Base-by-base conservation (phyloP, 1,140 invertebrate species). In the Lasioglossum albipes region DNA sequence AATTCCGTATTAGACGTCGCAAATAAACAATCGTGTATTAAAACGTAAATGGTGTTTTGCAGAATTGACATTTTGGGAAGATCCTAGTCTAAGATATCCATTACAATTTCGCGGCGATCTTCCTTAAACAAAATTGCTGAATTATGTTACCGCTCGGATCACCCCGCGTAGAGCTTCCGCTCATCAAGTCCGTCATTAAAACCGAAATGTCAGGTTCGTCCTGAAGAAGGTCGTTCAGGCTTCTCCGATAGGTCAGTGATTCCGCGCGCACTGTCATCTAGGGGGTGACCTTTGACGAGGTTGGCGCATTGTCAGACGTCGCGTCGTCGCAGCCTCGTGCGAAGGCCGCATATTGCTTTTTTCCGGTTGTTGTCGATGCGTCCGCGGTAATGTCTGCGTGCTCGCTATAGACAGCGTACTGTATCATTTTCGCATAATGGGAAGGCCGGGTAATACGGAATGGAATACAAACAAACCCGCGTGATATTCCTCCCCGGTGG, bases 401-500 rank as follows among this genome's bases (percentile, higher is more conserved):
- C 59, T 59, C 62, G 70, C 45, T 73, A 79, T 66, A 79, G 76
- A n/a, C 57, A 18, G 57, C 27, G 49, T n/a, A 66, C n/a, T 73
- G 76, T 79, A 79, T 79, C 77, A 74, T 79, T 79, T 49, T 74
- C 71, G 45, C 52, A 79, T 79, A 79, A 79, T 79, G 62, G 71
- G 70, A 59, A 74, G 62, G 77, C 57, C 66, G 77, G 77, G 71
- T 79, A 79, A 79, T 79, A 74, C 71, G 70, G 62, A 79, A 79
- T 79, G 77, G 71, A 79, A 79, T 79, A 79, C 71, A 79, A 79
- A 79, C 77, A 79, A 79, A 79, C 61, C 77, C 62, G 62, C 77
- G 77, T 74, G 77, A 79, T 79, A 79, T 66, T 74, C 77, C 70
- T 79, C 52, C 62, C 36, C 27, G 77, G 77, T 74, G 64, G 70